Evolutionary conservation across 1,140 invertebrate genomes (phyloP).

Genomic region (Aphis craccivora): DNA sequence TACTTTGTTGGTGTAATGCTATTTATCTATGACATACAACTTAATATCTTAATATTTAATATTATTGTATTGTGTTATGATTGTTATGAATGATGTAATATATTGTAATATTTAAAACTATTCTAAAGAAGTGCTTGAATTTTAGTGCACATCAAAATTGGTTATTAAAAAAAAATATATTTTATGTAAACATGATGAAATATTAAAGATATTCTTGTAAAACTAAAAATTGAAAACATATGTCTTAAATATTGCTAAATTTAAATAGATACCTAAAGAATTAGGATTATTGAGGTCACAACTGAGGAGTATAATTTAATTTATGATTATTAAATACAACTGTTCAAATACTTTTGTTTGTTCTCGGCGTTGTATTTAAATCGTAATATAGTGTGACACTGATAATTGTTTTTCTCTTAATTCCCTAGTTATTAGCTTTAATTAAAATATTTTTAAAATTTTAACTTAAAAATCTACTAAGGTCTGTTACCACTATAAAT

Average conservation of each 20-base stretch:
- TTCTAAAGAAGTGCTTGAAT: background rate
- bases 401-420: background rate
- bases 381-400: background rate
- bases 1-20: background rate
- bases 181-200: background rate
- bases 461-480: background rate
- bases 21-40: background rate
- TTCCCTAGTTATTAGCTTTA: background rate
- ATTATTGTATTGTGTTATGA: background rate
- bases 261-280: background rate
- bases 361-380: background rate
- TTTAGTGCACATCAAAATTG: background rate
- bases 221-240: background rate
- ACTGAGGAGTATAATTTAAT: background rate
- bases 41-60: slow-evolving; percentile 1
- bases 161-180: background rate
- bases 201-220: background rate
- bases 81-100: background rate
- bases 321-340: background rate
- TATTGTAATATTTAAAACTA: background rate
- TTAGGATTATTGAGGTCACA: background rate
- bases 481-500: background rate
- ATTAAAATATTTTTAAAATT: background rate
- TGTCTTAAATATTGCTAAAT: too few relatives aligned
- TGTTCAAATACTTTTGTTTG: background rate